Percentiles rank a stretch among this genome's conserved stretches.
Conservation (phyloP, 2,113 vertebrate genomes). For the Crotalus viridis region DNA sequence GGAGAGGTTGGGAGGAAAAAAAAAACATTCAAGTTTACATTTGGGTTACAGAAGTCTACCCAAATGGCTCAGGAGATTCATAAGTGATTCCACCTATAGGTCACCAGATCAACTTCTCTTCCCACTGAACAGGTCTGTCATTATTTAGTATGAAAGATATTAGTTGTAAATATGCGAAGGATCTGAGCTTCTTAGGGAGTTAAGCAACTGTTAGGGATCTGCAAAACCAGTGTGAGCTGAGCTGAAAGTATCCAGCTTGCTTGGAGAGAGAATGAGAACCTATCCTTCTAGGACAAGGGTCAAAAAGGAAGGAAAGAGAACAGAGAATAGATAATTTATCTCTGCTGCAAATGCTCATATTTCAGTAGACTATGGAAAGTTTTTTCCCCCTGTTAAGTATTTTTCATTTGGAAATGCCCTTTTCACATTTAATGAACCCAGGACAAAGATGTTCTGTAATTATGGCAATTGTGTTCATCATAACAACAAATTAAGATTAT, state of each 20-base stretch:
- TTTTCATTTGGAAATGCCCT: slow-evolving; percentile 19
- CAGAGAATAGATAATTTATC: background rate
- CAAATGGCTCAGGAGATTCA: background rate
- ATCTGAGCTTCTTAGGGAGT: background rate
- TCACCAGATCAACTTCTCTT: slow-evolving; percentile 1
- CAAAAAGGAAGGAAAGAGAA: background rate
- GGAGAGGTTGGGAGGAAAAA: background rate
- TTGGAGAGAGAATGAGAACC: background rate
- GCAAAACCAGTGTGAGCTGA: background rate
- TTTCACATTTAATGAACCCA: background rate
- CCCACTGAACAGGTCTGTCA: background rate
- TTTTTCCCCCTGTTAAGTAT: background rate
- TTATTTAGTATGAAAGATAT: background rate
- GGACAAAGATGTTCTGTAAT: background rate
- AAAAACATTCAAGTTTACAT: background rate
- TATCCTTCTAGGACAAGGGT: background rate
- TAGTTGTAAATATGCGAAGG: slow-evolving; percentile 1
- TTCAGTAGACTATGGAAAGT: slow-evolving; percentile 9
- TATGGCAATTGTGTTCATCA: background rate
- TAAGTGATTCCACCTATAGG: background rate
- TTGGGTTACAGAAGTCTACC: background rate
- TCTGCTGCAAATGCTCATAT: slow-evolving; percentile 19
- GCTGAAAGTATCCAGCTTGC: background rate
- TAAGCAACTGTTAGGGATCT: background rate
- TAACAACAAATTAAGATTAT: background rate